phyloP scores from a whole-genome alignment of 92 coral and sea anemone genomes.

The Hydrozoanthus gracilis region DNA sequence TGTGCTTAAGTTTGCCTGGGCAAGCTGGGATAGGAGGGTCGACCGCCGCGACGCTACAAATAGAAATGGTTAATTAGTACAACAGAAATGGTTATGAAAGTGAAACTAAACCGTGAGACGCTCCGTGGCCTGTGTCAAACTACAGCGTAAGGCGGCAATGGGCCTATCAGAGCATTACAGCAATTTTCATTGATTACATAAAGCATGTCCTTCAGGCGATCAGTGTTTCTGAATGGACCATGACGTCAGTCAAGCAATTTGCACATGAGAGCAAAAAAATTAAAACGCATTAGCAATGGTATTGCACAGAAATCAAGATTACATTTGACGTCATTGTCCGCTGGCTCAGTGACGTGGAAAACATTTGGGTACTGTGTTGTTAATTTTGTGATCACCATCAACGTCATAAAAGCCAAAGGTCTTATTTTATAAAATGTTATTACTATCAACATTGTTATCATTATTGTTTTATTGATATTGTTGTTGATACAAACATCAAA shows the following conservation, averaged over 20 bases:
- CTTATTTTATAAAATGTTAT: no score
- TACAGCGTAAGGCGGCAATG: neutral
- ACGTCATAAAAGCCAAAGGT: no score
- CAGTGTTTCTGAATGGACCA: neutral
- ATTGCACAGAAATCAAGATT: no score
- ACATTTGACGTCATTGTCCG: no score
- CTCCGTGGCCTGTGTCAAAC: neutral
- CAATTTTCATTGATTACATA: neutral
- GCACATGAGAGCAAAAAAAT: neutral
- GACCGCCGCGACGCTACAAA: neutral
- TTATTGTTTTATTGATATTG: no score
- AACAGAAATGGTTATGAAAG: neutral
- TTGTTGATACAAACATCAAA: no score
- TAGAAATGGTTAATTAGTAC: neutral
- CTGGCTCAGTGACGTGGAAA: no score
- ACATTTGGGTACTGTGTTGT: no score
- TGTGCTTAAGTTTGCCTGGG: neutral
- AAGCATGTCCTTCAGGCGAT: neutral
- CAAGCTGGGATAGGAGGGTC: neutral
- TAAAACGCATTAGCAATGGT: no score
- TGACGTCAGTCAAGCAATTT: neutral
- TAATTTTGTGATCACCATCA: no score
- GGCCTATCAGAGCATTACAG: neutral
- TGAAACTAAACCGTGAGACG: neutral
- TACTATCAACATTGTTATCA: no score